Evolutionary conservation across 2,113 vertebrate species (phyloP).

Genomic region (Semnornis frantzii): DNA sequence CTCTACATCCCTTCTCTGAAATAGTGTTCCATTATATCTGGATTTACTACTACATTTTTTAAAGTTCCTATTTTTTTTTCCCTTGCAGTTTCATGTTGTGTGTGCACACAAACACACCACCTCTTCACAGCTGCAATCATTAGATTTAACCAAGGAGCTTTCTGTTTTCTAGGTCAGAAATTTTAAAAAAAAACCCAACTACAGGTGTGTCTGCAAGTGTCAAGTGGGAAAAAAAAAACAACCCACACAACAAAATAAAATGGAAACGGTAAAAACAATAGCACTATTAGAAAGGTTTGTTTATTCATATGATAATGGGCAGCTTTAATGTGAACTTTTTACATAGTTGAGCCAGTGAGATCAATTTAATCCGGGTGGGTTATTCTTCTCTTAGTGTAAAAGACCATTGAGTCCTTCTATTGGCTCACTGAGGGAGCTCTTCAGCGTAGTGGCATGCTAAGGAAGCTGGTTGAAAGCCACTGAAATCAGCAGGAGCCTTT

Average conservation of each 20-base stretch:
- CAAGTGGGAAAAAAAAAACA: neutral
- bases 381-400: constrained; percentile 65
- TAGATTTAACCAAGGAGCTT: neutral
- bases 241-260: neutral
- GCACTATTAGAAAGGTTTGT: constrained; percentile 27
- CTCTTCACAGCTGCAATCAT: neutral
- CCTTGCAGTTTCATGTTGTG: neutral
- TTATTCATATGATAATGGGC: constrained; percentile 60
- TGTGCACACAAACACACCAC: neutral
- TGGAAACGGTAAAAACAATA: constrained; percentile 21
- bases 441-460: constrained; percentile 25
- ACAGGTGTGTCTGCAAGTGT: constrained; percentile 30
- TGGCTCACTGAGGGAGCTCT: constrained; percentile 48
- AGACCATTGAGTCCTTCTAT: constrained; percentile 60
- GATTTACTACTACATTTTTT: neutral
- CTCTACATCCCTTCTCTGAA: neutral
- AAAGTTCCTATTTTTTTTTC: neutral
- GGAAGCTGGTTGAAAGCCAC: constrained; percentile 64
- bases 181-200: neutral
- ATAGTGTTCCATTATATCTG: neutral
- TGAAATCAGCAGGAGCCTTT: constrained; percentile 64
- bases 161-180: neutral
- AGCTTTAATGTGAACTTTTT: constrained; percentile 55
- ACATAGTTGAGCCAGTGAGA: constrained; percentile 31
- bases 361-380: constrained; percentile 67